Evolutionary conservation across 2,888 invertebrate genomes (phyloP).

Genomic region (Sepioteuthis lessoniana): DNA sequence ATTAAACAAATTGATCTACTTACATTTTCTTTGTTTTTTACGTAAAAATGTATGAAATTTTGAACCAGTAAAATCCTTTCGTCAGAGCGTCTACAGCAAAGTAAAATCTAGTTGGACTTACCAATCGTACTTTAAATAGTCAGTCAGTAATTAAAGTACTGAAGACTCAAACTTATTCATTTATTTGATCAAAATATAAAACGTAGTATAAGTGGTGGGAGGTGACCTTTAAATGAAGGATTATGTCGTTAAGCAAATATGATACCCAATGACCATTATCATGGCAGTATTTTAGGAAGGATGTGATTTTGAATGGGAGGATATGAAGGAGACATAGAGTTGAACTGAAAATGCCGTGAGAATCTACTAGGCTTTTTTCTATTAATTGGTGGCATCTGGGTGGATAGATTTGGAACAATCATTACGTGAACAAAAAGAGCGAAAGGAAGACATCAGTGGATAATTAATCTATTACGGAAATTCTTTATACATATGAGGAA

Average conservation of each 20-base stretch:
- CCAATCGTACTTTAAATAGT: not conserved
- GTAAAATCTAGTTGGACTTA: not conserved
- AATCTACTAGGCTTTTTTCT: not conserved
- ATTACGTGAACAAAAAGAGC: not conserved
- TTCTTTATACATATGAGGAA: not conserved
- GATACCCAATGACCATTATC: not conserved
- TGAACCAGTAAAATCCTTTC: not conserved
- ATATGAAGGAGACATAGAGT: not conserved
- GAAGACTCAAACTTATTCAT: not conserved
- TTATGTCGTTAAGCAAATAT: not conserved
- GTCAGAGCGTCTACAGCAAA: not conserved
- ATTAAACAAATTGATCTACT: not conserved
- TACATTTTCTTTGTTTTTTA: not conserved
- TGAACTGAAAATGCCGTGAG: conserved; percentile 18
- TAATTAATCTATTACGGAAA: not conserved
- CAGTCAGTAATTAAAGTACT: not conserved
- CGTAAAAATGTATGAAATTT: not conserved
- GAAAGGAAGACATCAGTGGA: not conserved
- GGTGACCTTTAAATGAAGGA: not conserved
- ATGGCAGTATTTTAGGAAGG: not conserved
- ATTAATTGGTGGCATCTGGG: not conserved
- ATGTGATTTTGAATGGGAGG: conserved; percentile 2
- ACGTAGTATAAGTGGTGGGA: not conserved
- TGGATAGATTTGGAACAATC: not conserved
- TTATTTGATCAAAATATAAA: not conserved